Conservation (phyloP, 2,113 vertebrate genomes). For the Paradoxurus hermaphroditus region DNA sequence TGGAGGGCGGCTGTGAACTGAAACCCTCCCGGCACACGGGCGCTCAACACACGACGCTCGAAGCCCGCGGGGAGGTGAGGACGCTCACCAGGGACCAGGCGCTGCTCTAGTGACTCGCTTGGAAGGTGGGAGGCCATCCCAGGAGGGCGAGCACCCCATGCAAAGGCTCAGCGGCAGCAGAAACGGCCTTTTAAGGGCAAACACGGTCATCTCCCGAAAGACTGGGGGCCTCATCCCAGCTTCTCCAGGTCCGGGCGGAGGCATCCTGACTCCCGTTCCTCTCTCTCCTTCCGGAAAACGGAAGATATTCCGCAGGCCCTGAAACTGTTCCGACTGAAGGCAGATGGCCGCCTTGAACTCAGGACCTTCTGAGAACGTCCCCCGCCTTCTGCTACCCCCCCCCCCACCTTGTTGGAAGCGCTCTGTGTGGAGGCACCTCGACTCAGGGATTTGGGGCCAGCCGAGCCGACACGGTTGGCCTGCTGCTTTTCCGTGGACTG, state of each 20-base stretch:
- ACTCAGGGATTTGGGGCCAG: background rate
- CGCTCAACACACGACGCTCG: background rate
- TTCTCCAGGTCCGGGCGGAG: background rate
- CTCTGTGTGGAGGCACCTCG: background rate
- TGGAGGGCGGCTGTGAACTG: background rate
- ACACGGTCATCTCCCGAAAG: background rate
- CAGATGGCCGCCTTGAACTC: background rate
- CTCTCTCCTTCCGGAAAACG: background rate
- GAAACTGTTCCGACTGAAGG: background rate
- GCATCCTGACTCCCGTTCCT: background rate
- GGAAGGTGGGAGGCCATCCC: background rate
- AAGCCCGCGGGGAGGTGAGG: background rate
- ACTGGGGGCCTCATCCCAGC: background rate
- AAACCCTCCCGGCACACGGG: background rate
- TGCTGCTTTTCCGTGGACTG: background rate
- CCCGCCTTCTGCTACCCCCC: too few species aligned
- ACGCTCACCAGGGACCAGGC: background rate
- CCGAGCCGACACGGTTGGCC: background rate
- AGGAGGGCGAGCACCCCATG: rapidly evolving
- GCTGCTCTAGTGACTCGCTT: background rate
- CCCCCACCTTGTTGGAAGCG: background rate
- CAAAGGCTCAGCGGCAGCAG: background rate
- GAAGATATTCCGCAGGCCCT: background rate
- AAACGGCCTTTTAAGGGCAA: background rate
- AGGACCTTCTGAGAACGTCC: background rate